Evolutionary conservation across 2,888 invertebrate genomes (phyloP), one percentile per base, ranked within the genome.

Genomic region (Nephrotoma flavescens): DNA sequence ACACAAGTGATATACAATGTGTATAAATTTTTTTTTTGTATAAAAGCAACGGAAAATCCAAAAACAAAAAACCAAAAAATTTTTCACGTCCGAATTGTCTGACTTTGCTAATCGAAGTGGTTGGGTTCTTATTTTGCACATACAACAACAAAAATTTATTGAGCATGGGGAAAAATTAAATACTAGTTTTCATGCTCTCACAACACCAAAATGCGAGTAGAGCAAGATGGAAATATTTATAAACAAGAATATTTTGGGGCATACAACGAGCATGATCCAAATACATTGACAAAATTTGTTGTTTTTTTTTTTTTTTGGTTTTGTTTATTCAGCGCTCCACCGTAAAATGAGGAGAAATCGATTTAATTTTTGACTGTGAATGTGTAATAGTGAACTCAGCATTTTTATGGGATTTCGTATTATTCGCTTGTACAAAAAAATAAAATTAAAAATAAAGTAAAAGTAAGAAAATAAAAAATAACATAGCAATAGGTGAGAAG

Each of bases 91-190:
- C 84, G 84, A 84, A 42, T 42, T 84, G 41, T 84, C 42, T 42
- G 84, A 84, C 84, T 84, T 84, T 84, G 84, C 84, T 84, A 84
- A 84, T 84, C 84, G 84, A 84, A 84, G 84, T 84, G 84, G 84
- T 84, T 84, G 41, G 42, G 71, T 71, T 71, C 71, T 71, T 71
- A 71, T 71, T 71, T 71, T 31, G 71, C 71, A 71, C 71, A 71
- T 31, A 71, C 31, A 71, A 57, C 15, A 57, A n/a, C 15, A 57
- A 57, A n/a, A 57, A 12, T 47, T 1, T 47, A 15, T 71, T 31
- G 31, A 31, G 9, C 9, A 71, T 71, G 31, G 71, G 71, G 31
- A 31, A 31, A 71, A 31, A 71, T 71, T 71, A 11, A 71, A 71
- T 71, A 71, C 71, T 71, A 71, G 31, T 71, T 71, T 71, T 71